Base-by-base conservation (phyloP, 2,113 vertebrate species). In the Anoura caudifer region DNA sequence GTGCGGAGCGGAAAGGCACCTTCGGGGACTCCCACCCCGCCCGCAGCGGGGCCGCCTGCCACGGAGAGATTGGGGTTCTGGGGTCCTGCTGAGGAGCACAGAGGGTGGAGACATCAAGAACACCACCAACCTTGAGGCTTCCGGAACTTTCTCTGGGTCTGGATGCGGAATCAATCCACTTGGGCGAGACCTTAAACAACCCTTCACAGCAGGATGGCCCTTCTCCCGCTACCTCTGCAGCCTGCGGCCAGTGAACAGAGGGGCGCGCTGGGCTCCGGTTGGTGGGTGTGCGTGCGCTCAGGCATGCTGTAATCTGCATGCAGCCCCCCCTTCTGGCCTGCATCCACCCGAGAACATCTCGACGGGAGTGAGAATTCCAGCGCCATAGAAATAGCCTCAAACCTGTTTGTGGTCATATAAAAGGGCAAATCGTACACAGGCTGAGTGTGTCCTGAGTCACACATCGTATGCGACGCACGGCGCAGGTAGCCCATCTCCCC, bases 11-110 rank as follows among this genome's bases (percentile, higher is more conserved):
- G 52, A 31, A 54, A 36, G 19, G 8, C 20, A 7, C 41, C n/a
- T n/a, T n/a, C n/a, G n/a, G n/a, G 7, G 28, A 41, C 2, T 0
- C 6, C 33, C 1, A 3, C 24, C 26, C 69, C 8, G 2, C 0
- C 0, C 2, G 26, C 26, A 59, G 14, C 31, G 7, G 54, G 91
- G 31, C 65, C 59, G 6, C 20, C 38, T 69, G 59, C 6, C 33
- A 22, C 76, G 45, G 31, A 45, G 81, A 70, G 17, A 12, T 3
- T 12, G 2, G 43, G 15, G 20, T 69, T 76, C 45, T 38, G 36
- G 56, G 28, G 6, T 67, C 86, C 82, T 63, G 38, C 20, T 1
- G 17, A 47, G 75, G 61, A 26, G 52, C 38, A 36, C 24, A 85
- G 77, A 61, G 10, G 10, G 41, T 22, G 38, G 20, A 28, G 36